Base-by-base conservation (phyloP, 2,888 invertebrate species). In the Diabrotica balteata region DNA sequence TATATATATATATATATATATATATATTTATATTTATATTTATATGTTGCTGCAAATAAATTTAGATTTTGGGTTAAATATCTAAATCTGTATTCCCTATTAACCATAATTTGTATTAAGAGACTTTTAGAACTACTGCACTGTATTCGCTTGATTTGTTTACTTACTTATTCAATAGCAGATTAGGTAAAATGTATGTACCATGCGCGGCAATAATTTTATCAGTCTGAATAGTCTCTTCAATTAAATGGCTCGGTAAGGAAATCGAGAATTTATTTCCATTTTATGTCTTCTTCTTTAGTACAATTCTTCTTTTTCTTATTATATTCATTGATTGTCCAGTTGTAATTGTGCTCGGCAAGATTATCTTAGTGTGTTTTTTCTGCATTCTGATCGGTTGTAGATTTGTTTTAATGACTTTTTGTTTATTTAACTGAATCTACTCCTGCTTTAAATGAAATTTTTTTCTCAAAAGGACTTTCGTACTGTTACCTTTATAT, bases 181-280 rank as follows among this genome's bases (percentile, higher is more conserved):
- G 83, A 82, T 83, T 82, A 82, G 81, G 75, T 76, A 76, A 77
- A 81, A 82, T 78, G 76, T 80, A 83, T 81, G 80, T 79, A 72
- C 78, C 76, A 73, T 75, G 73, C 76, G 69, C 71, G 68, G 77
- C 80, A 75, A 81, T 82, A 81, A 82, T 81, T 82, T 82, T 80
- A 80, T 80, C 78, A 78, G 72, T 66, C 71, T 76, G 79, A 79
- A 79, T 78, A 79, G 76, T 76, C 80, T 81, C 77, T 76, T 80
- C 81, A 82, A 81, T 82, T 82, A 82, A 82, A 81, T 78, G 77
- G 78, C 79, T 79, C 74, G 76, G 74, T 77, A 75, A 78, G 75
- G 68, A 68, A 69, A 72, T 69, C 68, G 9, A 68, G 73, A 74
- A 77, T 79, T 80, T 79, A 80, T 80, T 80, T 79, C 71, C 71